Base-by-base conservation (phyloP, 2,888 invertebrate genomes). In the Cybosia mesomella region DNA sequence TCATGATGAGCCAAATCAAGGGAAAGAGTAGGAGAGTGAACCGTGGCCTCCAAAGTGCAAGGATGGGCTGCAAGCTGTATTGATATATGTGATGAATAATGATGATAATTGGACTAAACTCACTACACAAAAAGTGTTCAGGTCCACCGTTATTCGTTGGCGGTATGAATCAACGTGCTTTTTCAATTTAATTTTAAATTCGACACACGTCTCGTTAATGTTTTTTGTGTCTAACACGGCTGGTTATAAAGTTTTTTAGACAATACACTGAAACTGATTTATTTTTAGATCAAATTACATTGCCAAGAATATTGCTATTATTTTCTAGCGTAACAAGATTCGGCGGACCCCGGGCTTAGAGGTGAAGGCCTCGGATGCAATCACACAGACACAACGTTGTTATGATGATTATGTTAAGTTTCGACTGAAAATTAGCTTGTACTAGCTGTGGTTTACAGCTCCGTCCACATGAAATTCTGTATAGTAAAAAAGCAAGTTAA, bases 121-220 rank as follows among this genome's bases (percentile, higher is more conserved):
- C n/a, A 49, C 43, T 7, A 4, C 39, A 39, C 39, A 43, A 36
- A 36, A n/a, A 49, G 49, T 49, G 8, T n/a, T 2, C 49, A n/a
- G n/a, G n/a, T n/a, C 49, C 49, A 18, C 18, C 49, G n/a, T 49
- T 49, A n/a, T 49, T 43, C 43, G 8, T 58, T n/a, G 9, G 28
- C n/a, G 18, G 58, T 32, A 58, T 32, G 58, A 58, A 28, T 58
- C 58, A 58, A 34, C 58, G n/a, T 32, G 34, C 28, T 8, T n/a
- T 58, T 58, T n/a, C 8, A 58, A 18, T 32, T 58, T 8, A 58
- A 57, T 57, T 57, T 18, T 57, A 58, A 58, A 58, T 32, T 32
- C 58, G 58, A 32, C 58, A 32, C 58, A n/a, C n/a, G 58, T 5
- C 34, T 58, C 32, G 10, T 58, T 58, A 55, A 22, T 55, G 54